These are phyloP conservation scores for Hydropsyche tenuis DNA, from an alignment of 1,140 invertebrate genomes.

Conservation along the genomic window DNA sequence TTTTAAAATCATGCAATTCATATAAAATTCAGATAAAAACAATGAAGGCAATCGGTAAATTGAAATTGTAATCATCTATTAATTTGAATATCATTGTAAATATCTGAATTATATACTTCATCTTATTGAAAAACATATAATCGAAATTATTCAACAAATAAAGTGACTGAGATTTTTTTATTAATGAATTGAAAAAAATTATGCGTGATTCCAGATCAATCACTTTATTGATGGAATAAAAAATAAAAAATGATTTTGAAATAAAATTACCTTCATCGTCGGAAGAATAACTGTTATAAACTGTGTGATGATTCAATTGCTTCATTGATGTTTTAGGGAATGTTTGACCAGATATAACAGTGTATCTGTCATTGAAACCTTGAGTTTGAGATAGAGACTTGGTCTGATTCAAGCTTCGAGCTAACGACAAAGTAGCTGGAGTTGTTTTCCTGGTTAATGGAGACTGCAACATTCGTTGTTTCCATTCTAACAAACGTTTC, in stretches of 20 bases:
- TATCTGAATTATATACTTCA: too few species aligned
- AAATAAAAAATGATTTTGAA: not conserved
- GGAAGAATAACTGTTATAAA: conserved; percentile 84
- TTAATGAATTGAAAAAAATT: not conserved
- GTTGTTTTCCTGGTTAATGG: conserved; percentile 82
- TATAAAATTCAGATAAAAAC: too few species aligned
- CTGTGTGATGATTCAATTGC: conserved; percentile 61
- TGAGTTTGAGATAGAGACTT: conserved; percentile 51
- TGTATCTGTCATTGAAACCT: conserved; percentile 10
- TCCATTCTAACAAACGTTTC: conserved; percentile 90
- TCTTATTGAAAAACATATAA: too few species aligned
- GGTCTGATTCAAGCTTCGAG: conserved; percentile 61
- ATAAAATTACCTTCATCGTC: conserved; percentile 80
- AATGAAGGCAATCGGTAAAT: too few species aligned
- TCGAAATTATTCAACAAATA: conserved; percentile 4
- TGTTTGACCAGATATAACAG: conserved; percentile 53
- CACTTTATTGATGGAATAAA: not conserved
- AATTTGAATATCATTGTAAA: too few species aligned
- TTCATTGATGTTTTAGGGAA: conserved; percentile 54
- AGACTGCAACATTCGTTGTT: conserved; percentile 89
- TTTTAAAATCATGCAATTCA: too few species aligned
- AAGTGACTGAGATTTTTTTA: not conserved
- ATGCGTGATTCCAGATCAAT: not conserved
- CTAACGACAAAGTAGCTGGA: conserved; percentile 62
- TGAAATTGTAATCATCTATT: too few species aligned